phyloP scores from a whole-genome alignment of 2,888 invertebrate species.

The Cephus pulcher region DNA sequence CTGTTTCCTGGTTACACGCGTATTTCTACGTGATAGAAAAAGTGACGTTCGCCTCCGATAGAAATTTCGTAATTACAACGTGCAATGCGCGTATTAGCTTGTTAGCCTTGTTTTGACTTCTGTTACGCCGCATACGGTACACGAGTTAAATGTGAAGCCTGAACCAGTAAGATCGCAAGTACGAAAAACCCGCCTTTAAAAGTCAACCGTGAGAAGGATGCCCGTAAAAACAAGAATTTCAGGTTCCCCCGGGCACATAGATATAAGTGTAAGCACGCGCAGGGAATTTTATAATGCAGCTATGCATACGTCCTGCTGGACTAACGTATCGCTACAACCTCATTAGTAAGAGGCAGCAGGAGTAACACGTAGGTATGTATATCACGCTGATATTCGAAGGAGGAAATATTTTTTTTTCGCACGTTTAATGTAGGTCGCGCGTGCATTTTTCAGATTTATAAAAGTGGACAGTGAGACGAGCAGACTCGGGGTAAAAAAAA shows the following conservation, averaged over 20 bases:
- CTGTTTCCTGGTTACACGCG: neutral
- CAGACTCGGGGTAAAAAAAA: neutral
- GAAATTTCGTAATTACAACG: too few species aligned
- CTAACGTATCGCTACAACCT: neutral
- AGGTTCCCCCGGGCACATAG: neutral
- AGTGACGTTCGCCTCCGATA: too few species aligned
- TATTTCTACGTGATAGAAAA: neutral
- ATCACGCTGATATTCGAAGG: neutral
- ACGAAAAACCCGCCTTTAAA: neutral
- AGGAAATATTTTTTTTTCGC: neutral
- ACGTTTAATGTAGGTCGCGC: neutral
- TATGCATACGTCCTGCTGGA: neutral
- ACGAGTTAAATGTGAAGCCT: neutral
- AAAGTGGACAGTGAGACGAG: too few species aligned
- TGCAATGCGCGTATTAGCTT: too few species aligned
- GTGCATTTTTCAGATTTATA: neutral
- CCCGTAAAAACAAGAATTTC: neutral
- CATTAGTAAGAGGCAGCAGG: neutral
- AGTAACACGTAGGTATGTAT: neutral
- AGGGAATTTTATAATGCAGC: neutral
- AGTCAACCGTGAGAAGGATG: neutral
- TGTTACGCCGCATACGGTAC: neutral
- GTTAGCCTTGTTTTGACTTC: neutral
- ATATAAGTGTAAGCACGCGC: neutral
- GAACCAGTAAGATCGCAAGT: neutral